Evolutionary conservation across 2,113 vertebrate genomes (phyloP), one percentile per base, ranked within the genome.

Genomic region (Neolamprologus variostigma): DNA sequence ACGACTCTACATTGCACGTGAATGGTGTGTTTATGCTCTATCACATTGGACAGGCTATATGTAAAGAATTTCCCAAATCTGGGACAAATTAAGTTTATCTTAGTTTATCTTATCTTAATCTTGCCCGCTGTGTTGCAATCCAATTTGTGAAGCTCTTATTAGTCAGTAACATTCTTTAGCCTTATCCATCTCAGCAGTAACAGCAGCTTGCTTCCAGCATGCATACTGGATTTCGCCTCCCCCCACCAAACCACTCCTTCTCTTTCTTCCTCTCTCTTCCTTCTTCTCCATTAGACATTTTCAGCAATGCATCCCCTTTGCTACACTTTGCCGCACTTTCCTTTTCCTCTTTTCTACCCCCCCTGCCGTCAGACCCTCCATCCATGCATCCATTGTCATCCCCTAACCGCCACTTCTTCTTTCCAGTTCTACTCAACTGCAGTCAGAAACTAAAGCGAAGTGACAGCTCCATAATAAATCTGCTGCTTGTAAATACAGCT

Each of bases 101-200:
- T 73, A 42, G 12, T 40, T 73, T 45, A 71, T 45, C 68, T 47
- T 76, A 78, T 51, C 45, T 78, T 83, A 89, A 86, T 87, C 61
- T 66, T 80, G 1, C 83, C 86, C 10, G 66, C 86, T 83, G 92
- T 87, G 92, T 90, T 87, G 81, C 86, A 91, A 89, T 92, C 87
- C 89, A 91, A 89, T 94, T 93, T 92, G 84, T 54, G 79, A 76
- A 66, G 76, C 76, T 42, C 86, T 89, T 91, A 86, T 92, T 90
- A 88, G 81, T 90, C 88, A 89, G 89, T 80, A 86, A 87, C 51
- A 87, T 50, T 42, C 47, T 59, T 89, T 88, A 89, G 33, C 57
- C 47, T 89, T 88, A 89, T 87, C 88, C 59, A 84, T 87, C 91
- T 59, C 76, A 31, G 73, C 28, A 7, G 21, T 73, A 87, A 88